phyloP scores from a whole-genome alignment of 2,797 vertebrate genomes.

The Argya squamiceps region DNA sequence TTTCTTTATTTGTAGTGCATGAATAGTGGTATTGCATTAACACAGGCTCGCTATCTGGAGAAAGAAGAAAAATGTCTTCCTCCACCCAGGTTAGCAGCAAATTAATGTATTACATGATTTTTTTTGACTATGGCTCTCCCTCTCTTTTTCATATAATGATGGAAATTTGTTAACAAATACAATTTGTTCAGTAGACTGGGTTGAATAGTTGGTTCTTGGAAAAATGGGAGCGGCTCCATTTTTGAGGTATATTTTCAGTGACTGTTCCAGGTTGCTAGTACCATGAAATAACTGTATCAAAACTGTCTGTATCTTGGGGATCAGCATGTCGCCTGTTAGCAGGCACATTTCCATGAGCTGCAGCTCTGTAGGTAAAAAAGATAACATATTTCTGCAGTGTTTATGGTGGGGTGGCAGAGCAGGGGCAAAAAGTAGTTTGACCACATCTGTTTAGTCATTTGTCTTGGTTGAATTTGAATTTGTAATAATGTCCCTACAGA shows the following conservation, averaged over 20 bases:
- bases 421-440: neutral
- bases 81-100: conserved; percentile 85
- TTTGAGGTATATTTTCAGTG: neutral
- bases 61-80: conserved; percentile 93
- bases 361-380: neutral
- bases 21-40: conserved; percentile 86
- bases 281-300: neutral
- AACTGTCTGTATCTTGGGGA: neutral
- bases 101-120: neutral
- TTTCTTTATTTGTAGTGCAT: conserved; percentile 82
- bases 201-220: neutral
- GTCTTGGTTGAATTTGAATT: neutral
- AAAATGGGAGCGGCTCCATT: neutral
- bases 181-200: neutral
- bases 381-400: neutral
- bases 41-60: conserved; percentile 92
- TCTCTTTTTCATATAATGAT: neutral
- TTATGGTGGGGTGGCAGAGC: accelerated
- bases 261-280: neutral
- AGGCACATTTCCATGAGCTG: neutral
- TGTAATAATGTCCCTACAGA: neutral
- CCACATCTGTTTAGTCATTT: neutral
- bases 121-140: neutral
- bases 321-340: neutral
- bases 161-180: no score